A percentile compares a stretch with the other conserved stretches of the same genome.
These are phyloP conservation scores for Oreochromis grahami DNA, from an alignment of 2,797 vertebrate species.

Conservation along the genomic window DNA sequence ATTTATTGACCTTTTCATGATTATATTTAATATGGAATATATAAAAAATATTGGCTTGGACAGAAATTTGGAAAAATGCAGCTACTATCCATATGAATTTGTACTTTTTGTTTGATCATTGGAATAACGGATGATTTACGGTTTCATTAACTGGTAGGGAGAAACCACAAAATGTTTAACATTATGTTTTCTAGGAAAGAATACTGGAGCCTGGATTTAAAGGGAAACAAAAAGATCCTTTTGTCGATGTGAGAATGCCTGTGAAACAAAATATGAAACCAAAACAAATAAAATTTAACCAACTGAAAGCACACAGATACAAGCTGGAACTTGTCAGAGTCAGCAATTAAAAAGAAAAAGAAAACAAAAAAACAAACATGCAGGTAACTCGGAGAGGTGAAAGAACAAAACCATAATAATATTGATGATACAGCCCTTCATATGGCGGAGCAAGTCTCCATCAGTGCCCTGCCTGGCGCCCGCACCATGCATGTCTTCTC, in stretches of 20 bases:
- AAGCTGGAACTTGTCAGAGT: conserved; percentile 76
- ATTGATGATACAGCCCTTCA: conserved; percentile 84
- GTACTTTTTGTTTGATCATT: not conserved
- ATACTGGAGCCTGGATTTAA: conserved; percentile 41
- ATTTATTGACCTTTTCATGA: not conserved
- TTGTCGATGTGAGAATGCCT: conserved; percentile 56
- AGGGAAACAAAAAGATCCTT: conserved; percentile 27
- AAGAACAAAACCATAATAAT: conserved; percentile 60
- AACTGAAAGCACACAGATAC: conserved; percentile 64
- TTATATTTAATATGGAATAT: not conserved
- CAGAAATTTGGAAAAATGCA: not conserved
- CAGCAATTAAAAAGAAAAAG: conserved; percentile 59
- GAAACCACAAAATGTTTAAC: not conserved
- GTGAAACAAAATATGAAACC: conserved; percentile 56
- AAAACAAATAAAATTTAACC: conserved; percentile 41
- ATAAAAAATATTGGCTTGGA: not conserved
- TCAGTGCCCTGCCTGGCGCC: conserved; percentile 83
- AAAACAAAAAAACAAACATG: conserved; percentile 62
- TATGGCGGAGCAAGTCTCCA: conserved; percentile 78
- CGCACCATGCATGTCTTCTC: conserved; percentile 91
- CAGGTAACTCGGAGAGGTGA: conserved; percentile 64
- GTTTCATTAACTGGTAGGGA: not conserved
- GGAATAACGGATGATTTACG: not conserved
- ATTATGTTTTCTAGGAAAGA: conserved; percentile 14
- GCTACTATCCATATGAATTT: not conserved